Base-by-base conservation (phyloP, 2,113 vertebrate genomes). In the Gobiocypris rarus region DNA sequence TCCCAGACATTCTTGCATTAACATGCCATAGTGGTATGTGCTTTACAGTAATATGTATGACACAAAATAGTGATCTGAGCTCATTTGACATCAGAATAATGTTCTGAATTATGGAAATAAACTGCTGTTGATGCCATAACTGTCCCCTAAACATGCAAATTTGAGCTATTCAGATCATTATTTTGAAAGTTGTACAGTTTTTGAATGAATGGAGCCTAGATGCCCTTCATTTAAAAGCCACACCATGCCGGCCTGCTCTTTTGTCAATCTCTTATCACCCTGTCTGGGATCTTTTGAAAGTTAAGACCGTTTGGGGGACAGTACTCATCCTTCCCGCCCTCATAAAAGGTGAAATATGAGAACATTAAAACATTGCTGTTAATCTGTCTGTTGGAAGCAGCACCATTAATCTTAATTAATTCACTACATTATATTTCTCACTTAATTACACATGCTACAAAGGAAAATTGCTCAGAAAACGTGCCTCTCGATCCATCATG, bases 321-420 rank as follows among this genome's bases (percentile, higher is more conserved):
- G 77, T 59, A 81, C 83, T 75, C 26, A 45, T 88, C 67, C 41
- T 84, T 75, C 75, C 74, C 58, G 70, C 89, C 87, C 88, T 87
- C 70, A 89, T 89, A 83, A 89, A 89, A 85, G 85, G 59, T 92
- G 89, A 92, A 92, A 92, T 89, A 93, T 89, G 88, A 91, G 88
- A 69, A 69, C 83, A 88, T 91, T 92, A 91, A 90, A 91, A 88
- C 86, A 88, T 85, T 88, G 84, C 89, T 89, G 90, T 94, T 93
- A 93, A 93, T 93, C 91, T 91, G 90, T 93, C 91, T 83, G 80
- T 93, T 91, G 76, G 90, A 92, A 92, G 92, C 90, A 88, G 91
- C 83, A 56, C 89, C 85, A 92, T 94, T 93, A 93, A 94, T 94
- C 92, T 92, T 92, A 93, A 93, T 95, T 94, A 94, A 92, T 93